Conservation (phyloP, 2,888 invertebrate species). For the Agrenia bidenticulata region DNA sequence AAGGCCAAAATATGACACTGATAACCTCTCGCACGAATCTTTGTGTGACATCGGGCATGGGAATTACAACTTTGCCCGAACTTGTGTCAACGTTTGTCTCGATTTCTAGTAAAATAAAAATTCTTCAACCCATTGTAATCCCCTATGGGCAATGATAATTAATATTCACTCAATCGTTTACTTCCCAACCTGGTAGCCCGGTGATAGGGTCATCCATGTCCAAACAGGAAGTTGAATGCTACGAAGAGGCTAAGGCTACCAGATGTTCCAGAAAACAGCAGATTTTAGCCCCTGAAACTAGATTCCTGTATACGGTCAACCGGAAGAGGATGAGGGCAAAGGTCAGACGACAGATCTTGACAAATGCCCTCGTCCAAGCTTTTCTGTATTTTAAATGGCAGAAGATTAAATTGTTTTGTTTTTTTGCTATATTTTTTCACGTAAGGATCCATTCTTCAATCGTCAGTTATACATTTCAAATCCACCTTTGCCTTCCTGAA, state of each 20-base stretch:
- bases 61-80: constrained; percentile 31
- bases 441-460: too few species aligned
- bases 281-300: constrained; percentile 31
- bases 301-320: constrained; percentile 40
- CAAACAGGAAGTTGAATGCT: background rate
- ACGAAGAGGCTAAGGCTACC: constrained; percentile 1
- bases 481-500: background rate
- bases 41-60: constrained; percentile 11
- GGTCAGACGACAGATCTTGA: constrained; percentile 38
- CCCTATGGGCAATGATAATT: background rate
- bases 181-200: too few species aligned
- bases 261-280: background rate
- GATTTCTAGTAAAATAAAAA: constrained; percentile 41
- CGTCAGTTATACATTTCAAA: background rate
- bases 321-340: constrained; percentile 34
- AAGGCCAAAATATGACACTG: constrained; percentile 3
- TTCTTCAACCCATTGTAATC: background rate
- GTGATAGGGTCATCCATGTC: constrained; percentile 30
- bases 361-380: constrained; percentile 41
- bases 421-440: constrained; percentile 35
- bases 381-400: constrained; percentile 46
- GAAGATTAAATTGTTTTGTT: constrained; percentile 43
- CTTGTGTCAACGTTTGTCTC: constrained; percentile 36
- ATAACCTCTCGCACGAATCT: background rate
- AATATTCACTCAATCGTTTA: background rate